Evolutionary conservation across 37 sponge, comb jelly and placozoan species (phyloP), one percentile per base, ranked within the genome.

Genomic region (Tethya wilhelma): DNA sequence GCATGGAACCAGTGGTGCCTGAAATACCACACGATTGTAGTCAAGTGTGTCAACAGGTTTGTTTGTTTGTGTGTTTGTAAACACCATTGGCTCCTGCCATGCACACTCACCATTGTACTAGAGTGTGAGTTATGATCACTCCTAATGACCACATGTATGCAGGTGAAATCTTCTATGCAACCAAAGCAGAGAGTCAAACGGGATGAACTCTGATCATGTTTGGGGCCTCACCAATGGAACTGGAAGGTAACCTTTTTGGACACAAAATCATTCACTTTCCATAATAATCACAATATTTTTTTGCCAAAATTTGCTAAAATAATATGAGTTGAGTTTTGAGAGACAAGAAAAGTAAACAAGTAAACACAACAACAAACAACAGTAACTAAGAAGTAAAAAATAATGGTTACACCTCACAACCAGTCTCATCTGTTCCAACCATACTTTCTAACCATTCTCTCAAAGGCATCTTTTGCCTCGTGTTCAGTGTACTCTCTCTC

Each of bases 401-500:
- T 49, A 49, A 49, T 14, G 9, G 53, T 9, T 9, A 49, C 53
- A 49, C 9, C 14, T 49, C 9, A 49, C 14, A 49, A 14, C 53
- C 14, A 49, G 14, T 26, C 23, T 44, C 59, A 83, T 72, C 69
- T 83, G 67, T 80, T 89, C 93, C 93, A 93, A 30, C 93, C 93
- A 62, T 93, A 93, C 44, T 87, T 80, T 26, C 36, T 45, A 20
- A 86, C 83, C 94, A 89, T 90, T 26, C 94, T 57, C 69, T 93
- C 90, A 77, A 90, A 90, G 39, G 90, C 90, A 0, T 4, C 45
- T 58, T 45, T 93, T 20, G 90, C 94, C 59, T 89, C 94, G 22
- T 57, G 40, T 63, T 93, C 94, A 25, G 49, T 38, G 53, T 93
- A 90, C 19, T 85, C 87, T 23, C 73, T 42, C 25, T 44, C 59